Evolutionary conservation across 2,797 vertebrate species (phyloP).

Genomic region (Enteromius thamalakanensis): DNA sequence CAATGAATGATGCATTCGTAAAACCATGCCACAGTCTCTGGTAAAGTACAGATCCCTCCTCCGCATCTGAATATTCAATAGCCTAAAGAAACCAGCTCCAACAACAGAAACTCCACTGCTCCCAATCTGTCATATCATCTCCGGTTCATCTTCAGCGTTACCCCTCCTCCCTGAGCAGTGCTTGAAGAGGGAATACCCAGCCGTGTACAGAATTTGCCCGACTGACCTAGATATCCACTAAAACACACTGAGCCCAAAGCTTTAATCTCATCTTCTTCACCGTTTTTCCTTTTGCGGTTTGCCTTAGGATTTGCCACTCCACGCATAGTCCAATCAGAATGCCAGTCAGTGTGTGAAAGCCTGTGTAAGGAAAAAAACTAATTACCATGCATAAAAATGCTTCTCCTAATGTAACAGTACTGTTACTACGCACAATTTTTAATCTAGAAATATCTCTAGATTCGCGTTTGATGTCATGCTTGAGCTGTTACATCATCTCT

Average conservation of each 20-base stretch:
- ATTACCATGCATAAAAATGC: neutral
- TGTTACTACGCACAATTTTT: constrained; percentile 70
- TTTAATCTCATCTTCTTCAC: constrained; percentile 38
- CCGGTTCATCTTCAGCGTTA: constrained; percentile 52
- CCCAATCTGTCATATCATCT: constrained; percentile 62
- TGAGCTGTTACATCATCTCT: neutral
- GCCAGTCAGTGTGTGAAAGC: constrained; percentile 64
- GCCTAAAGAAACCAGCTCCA: constrained; percentile 35
- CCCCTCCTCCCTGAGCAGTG: constrained; percentile 40
- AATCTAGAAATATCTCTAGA: constrained; percentile 54
- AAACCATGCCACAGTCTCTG: neutral
- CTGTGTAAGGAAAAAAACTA: constrained; percentile 61
- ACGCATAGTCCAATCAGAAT: constrained; percentile 69
- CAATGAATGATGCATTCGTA: constrained; percentile 17
- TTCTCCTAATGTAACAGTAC: constrained; percentile 65
- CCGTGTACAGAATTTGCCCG: constrained; percentile 49
- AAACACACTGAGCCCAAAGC: constrained; percentile 44
- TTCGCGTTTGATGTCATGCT: constrained; percentile 16
- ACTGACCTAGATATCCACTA: constrained; percentile 59
- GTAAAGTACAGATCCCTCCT: constrained; percentile 14
- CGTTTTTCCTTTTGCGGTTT: constrained; percentile 30
- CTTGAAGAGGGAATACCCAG: constrained; percentile 50
- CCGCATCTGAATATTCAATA: constrained; percentile 40
- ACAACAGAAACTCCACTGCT: constrained; percentile 52
- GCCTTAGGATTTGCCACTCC: constrained; percentile 60